These are phyloP conservation scores for Mimumesa dahlbomi DNA, from an alignment of 2,888 invertebrate genomes.

Conservation along the genomic window DNA sequence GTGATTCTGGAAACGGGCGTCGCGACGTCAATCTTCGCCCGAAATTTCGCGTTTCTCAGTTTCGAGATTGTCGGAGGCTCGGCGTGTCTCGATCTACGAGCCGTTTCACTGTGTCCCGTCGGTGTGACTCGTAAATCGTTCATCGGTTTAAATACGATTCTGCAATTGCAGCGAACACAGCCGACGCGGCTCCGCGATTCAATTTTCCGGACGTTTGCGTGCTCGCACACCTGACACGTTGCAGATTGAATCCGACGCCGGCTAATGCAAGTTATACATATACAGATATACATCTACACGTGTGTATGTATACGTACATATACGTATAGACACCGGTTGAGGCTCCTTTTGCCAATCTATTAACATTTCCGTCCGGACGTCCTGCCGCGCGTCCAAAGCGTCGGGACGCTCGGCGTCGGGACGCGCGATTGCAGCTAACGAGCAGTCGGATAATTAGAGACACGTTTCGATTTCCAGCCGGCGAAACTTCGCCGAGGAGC, in stretches of 20 bases:
- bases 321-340: too few species aligned
- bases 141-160: conserved; percentile 41
- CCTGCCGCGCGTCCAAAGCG: not conserved
- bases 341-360: conserved; percentile 42
- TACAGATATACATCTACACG: conserved; percentile 8
- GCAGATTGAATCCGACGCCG: conserved; percentile 41
- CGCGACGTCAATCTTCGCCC: not conserved
- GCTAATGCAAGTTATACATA: conserved; percentile 69
- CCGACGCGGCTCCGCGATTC: conserved; percentile 59
- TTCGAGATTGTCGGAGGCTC: not conserved
- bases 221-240: conserved; percentile 37
- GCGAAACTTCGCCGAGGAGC: conserved; percentile 9
- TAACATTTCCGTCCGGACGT: conserved; percentile 22
- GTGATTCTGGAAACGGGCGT: not conserved
- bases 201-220: conserved; percentile 58
- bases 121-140: conserved; percentile 23
- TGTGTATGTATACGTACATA: not conserved
- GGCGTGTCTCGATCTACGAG: not conserved
- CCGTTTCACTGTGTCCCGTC: conserved; percentile 12
- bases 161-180: conserved; percentile 11
- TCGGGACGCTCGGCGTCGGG: too few species aligned
- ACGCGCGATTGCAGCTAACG: conserved; percentile 22
- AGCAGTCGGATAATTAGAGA: conserved; percentile 48
- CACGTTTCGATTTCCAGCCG: too few species aligned
- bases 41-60: not conserved